Percentiles rank a stretch among this genome's conserved stretches.
Evolutionary conservation across 2,797 vertebrate genomes (phyloP).

Genomic region (Micromesistius poutassou): DNA sequence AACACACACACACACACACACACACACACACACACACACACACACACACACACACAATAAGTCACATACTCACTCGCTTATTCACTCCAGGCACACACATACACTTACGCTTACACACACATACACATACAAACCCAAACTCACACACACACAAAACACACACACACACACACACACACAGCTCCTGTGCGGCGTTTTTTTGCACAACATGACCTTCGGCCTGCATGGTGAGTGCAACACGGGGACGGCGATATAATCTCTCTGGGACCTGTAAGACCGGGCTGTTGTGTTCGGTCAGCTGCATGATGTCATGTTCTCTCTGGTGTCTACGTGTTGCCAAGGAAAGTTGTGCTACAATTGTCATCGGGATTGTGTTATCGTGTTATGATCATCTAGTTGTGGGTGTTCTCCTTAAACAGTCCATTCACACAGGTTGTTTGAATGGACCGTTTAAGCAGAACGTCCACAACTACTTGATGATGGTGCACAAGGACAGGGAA

Average conservation of each 20-base stretch:
- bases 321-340: slow-evolving; percentile 22
- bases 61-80: background rate
- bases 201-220: slow-evolving; percentile 48
- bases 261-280: slow-evolving; percentile 38
- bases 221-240: slow-evolving; percentile 27
- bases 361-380: slow-evolving; percentile 1
- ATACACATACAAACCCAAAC: slow-evolving; percentile 5
- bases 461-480: background rate
- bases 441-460: slow-evolving; percentile 38
- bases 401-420: slow-evolving; percentile 35
- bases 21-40: background rate
- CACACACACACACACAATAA: background rate
- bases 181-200: slow-evolving; percentile 15
- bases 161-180: background rate
- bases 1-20: background rate
- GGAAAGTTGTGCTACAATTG: slow-evolving; percentile 21
- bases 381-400: background rate
- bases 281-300: slow-evolving; percentile 28
- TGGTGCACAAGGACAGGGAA: no score
- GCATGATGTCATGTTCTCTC: slow-evolving; percentile 49
- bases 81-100: background rate
- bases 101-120: background rate
- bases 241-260: slow-evolving; percentile 29
- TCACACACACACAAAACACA: background rate
- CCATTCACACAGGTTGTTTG: slow-evolving; percentile 26